phyloP scores from a whole-genome alignment of 2,888 invertebrate genomes.

The Drosophila buzzatii region DNA sequence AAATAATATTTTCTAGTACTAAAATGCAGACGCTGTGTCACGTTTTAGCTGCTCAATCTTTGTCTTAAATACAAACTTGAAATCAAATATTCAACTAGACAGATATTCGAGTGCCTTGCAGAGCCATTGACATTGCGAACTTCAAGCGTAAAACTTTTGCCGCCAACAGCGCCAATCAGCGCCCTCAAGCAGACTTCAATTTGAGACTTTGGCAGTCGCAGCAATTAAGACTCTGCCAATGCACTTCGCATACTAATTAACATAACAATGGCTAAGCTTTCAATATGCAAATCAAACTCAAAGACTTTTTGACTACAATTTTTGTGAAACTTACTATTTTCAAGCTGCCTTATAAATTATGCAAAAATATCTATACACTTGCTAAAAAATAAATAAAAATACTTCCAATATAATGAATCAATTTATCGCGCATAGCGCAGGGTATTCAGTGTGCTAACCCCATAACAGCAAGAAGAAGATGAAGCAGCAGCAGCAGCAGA shows the following conservation, averaged over 20 bases:
- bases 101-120: not conserved
- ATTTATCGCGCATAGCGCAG: not conserved
- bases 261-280: not conserved
- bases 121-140: conserved; percentile 3
- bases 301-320: too few species aligned
- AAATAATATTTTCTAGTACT: too few species aligned
- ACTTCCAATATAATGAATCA: not conserved
- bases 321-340: too few species aligned
- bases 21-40: too few species aligned
- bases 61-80: not conserved
- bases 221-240: conserved; percentile 4
- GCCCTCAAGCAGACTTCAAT: conserved; percentile 1
- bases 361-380: too few species aligned
- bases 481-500: not conserved
- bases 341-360: too few species aligned
- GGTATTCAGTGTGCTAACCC: conserved; percentile 21
- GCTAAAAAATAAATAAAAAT: too few species aligned
- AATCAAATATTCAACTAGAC: not conserved
- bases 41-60: not conserved
- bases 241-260: conserved; percentile 5
- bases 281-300: too few species aligned
- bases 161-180: conserved; percentile 1
- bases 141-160: not conserved
- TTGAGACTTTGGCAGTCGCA: conserved; percentile 1
- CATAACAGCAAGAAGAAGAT: too few species aligned